Evolutionary conservation across 2,113 vertebrate genomes (phyloP).

Genomic region (Platysteira castanea): DNA sequence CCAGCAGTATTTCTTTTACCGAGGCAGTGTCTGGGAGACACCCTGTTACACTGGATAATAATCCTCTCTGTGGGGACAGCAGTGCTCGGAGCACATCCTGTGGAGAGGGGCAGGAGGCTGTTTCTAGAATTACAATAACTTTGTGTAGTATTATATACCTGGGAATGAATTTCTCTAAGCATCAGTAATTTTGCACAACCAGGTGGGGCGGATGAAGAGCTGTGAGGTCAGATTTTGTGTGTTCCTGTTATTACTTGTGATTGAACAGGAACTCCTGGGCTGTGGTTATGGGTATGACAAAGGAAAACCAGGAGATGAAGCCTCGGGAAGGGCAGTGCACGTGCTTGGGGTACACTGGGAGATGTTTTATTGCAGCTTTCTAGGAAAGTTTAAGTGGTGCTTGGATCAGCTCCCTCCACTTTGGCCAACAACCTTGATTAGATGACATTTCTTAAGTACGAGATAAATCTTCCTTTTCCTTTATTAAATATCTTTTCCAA

Average conservation of each 20-base stretch:
- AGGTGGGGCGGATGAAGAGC: not conserved
- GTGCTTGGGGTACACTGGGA: not conserved
- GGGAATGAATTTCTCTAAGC: not conserved
- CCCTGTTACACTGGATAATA: not conserved
- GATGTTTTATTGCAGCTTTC: not conserved
- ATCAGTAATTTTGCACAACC: not conserved
- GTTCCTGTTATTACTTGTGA: not conserved
- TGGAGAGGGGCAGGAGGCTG: not conserved
- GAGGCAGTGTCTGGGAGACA: not conserved
- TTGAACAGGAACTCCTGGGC: not conserved
- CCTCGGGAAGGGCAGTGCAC: rapidly evolving
- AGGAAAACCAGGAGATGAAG: not conserved
- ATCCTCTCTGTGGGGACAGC: not conserved
- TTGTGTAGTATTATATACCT: not conserved
- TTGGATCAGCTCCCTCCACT: not conserved
- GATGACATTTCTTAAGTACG: not conserved
- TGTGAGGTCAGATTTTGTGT: not conserved
- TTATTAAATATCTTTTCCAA: not conserved
- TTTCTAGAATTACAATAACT: not conserved
- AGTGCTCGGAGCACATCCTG: not conserved
- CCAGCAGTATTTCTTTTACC: not conserved
- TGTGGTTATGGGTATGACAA: not conserved
- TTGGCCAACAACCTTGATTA: not conserved
- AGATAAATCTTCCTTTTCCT: not conserved
- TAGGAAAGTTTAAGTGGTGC: not conserved